Conservation (phyloP, 2,888 invertebrate species). For the Hypomecis punctinalis region DNA sequence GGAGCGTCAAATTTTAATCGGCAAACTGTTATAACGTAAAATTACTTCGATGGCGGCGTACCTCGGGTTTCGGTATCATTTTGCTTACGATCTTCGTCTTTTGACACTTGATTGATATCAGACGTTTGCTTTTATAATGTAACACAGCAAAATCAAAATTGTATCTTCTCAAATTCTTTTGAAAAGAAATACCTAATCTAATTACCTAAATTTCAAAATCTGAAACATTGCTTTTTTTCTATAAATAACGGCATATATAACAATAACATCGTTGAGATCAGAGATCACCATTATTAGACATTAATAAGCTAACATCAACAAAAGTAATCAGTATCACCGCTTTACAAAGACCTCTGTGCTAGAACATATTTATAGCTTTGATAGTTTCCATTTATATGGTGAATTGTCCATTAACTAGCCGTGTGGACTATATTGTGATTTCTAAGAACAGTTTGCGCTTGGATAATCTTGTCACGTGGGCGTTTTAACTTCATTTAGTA, state of each 20-base stretch:
- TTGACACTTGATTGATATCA: conserved; percentile 34
- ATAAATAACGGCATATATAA: no score
- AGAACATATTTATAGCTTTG: conserved; percentile 14
- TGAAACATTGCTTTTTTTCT: no score
- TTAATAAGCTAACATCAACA: not conserved
- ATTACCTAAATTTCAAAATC: no score
- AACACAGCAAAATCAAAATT: no score
- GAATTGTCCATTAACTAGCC: conserved; percentile 36
- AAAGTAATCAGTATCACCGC: not conserved
- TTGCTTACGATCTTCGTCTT: conserved; percentile 66
- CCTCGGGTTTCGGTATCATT: conserved; percentile 68
- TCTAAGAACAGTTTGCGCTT: conserved; percentile 54
- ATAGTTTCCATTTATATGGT: conserved; percentile 47
- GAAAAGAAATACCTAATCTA: no score
- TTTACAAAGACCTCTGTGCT: conserved; percentile 36
- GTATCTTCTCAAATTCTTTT: no score
- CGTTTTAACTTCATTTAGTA: conserved; percentile 25
- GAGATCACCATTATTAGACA: no score
- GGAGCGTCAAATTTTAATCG: conserved; percentile 80
- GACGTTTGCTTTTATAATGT: no score
- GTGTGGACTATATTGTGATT: conserved; percentile 53
- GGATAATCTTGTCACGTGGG: conserved; percentile 43
- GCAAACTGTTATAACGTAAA: conserved; percentile 49
- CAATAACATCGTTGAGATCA: no score
- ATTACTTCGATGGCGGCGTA: conserved; percentile 59